phyloP scores from a whole-genome alignment of 2,888 invertebrate genomes.

The Colostygia pectinataria region DNA sequence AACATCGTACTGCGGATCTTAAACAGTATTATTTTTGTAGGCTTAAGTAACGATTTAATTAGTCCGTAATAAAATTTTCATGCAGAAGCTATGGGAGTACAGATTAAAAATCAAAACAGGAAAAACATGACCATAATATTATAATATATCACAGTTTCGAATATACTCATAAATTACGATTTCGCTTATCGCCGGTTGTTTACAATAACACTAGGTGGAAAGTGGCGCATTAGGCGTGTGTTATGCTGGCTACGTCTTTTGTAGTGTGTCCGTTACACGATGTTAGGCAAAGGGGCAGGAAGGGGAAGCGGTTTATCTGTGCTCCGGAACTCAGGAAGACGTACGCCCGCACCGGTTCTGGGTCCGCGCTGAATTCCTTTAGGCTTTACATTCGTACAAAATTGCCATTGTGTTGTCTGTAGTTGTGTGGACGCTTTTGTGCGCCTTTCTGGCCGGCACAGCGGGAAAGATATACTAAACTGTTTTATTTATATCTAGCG shows the following conservation, averaged over 20 bases:
- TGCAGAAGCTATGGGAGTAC: neutral
- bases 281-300: slow-evolving; percentile 79
- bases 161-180: slow-evolving; percentile 32
- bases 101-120: slow-evolving; percentile 2
- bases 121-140: neutral
- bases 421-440: slow-evolving; percentile 35
- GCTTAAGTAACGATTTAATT: neutral
- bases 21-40: neutral
- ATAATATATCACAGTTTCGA: slow-evolving; percentile 13
- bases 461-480: slow-evolving; percentile 28
- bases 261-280: slow-evolving; percentile 73
- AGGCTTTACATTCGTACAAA: slow-evolving; percentile 64
- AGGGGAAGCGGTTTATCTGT: slow-evolving; percentile 80
- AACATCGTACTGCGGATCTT: neutral
- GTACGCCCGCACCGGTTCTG: slow-evolving; percentile 61
- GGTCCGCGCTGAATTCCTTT: slow-evolving; percentile 67
- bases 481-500: slow-evolving; percentile 22
- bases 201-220: slow-evolving; percentile 49
- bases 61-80: slow-evolving; percentile 20
- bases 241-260: slow-evolving; percentile 67
- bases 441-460: slow-evolving; percentile 27
- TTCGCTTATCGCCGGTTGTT: slow-evolving; percentile 33
- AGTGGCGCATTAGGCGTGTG: slow-evolving; percentile 56
- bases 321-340: slow-evolving; percentile 78
- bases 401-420: slow-evolving; percentile 54